These are phyloP conservation scores for Argya squamiceps DNA, from an alignment of 2,797 vertebrate species.

Conservation along the genomic window DNA sequence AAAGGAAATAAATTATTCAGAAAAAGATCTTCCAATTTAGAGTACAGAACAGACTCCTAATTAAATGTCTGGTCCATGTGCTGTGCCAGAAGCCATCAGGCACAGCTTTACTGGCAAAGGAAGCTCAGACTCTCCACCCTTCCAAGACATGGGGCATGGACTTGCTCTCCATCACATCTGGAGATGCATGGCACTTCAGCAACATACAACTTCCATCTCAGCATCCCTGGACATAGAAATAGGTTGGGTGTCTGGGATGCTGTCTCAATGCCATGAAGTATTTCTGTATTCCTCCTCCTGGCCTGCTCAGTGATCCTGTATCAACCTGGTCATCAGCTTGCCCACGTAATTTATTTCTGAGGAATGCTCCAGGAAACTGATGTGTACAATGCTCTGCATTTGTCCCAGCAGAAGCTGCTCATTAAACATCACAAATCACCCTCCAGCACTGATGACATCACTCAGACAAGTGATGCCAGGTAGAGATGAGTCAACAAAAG, in stretches of 20 bases:
- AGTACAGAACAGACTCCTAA: background rate
- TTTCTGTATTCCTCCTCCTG: background rate
- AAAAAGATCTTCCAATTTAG: background rate
- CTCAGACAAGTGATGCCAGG: background rate
- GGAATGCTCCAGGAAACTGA: background rate
- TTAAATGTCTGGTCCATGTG: background rate
- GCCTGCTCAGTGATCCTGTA: background rate
- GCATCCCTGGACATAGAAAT: rapidly evolving
- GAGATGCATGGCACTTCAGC: rapidly evolving
- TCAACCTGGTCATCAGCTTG: background rate
- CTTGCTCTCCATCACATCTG: background rate
- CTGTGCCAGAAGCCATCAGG: rapidly evolving
- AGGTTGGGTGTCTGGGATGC: rapidly evolving
- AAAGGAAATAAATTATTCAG: background rate
- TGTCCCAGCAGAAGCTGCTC: background rate
- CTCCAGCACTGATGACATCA: background rate
- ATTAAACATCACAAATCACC: background rate
- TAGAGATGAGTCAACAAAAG: background rate
- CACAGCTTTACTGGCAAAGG: background rate
- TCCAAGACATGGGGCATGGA: rapidly evolving
- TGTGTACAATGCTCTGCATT: background rate
- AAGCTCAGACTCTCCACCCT: background rate
- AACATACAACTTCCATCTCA: background rate
- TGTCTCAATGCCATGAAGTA: background rate
- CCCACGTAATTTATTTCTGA: background rate